Percentiles rank a stretch among this genome's conserved stretches.
phyloP scores from a whole-genome alignment of 2,113 vertebrate genomes.

The Spermophilus dauricus region DNA sequence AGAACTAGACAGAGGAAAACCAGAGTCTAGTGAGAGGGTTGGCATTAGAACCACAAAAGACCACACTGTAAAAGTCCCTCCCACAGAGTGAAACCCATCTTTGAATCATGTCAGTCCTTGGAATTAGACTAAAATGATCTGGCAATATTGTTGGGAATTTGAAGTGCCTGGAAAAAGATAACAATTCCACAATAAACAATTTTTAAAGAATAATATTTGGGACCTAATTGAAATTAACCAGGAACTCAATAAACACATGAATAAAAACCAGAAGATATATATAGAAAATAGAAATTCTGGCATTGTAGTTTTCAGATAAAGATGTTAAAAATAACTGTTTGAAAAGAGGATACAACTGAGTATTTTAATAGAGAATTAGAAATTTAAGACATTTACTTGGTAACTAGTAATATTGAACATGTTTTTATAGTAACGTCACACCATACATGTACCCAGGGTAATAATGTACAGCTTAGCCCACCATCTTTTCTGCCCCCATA shows the following conservation, averaged over 20 bases:
- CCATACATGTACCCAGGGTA: too few species aligned
- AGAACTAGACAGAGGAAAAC: background rate
- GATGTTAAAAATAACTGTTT: background rate
- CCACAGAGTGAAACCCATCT: background rate
- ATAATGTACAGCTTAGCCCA: too few species aligned
- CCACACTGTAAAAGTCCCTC: background rate
- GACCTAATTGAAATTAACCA: slow-evolving; percentile 2
- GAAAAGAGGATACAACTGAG: background rate
- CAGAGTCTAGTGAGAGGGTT: background rate
- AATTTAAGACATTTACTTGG: background rate
- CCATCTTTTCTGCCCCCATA: too few species aligned
- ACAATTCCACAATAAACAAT: background rate
- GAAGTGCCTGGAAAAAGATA: background rate
- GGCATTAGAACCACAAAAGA: background rate
- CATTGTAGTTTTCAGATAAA: background rate
- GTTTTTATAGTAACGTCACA: background rate
- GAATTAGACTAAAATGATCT: background rate
- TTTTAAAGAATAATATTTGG: background rate
- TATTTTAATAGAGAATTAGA: background rate
- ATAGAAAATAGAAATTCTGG: background rate
- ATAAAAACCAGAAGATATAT: background rate
- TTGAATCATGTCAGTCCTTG: background rate
- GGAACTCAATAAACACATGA: background rate
- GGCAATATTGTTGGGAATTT: background rate
- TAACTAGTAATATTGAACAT: background rate